A percentile compares a stretch with the other conserved stretches of the same genome.
Conservation (phyloP, 1,140 invertebrate genomes). For the Pristionchus pacificus region DNA sequence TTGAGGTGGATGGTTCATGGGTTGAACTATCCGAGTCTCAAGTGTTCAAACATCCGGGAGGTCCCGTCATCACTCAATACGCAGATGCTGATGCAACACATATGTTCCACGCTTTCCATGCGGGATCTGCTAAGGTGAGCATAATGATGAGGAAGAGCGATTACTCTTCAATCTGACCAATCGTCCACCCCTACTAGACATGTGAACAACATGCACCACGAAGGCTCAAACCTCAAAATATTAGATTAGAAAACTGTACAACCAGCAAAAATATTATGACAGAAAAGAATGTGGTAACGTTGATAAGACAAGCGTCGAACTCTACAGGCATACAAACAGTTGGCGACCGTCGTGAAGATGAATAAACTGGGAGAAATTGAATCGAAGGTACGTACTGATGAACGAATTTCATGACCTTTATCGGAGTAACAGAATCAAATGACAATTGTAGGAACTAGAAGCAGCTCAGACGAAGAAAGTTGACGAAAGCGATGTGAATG, state of each 20-base stretch:
- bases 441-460: background rate
- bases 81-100: conserved; percentile 55
- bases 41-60: background rate
- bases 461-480: background rate
- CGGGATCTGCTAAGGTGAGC: conserved; percentile 45
- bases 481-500: conserved; percentile 28
- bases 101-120: conserved; percentile 55
- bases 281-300: too few species aligned
- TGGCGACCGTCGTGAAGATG: background rate
- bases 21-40: background rate
- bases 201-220: too few species aligned
- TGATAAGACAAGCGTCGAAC: too few species aligned
- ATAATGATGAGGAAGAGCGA: conserved; percentile 48
- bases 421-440: background rate
- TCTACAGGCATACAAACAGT: background rate
- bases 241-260: too few species aligned
- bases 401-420: background rate
- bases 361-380: background rate
- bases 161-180: conserved; percentile 38
- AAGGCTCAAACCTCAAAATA: too few species aligned
- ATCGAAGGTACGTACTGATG: background rate
- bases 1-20: background rate
- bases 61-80: background rate
- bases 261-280: conserved; percentile 20
- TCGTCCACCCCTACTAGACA: too few species aligned